Percentiles rank a stretch among this genome's conserved stretches.
phyloP scores from a whole-genome alignment of 1,140 invertebrate genomes.

The Drosophila bocqueti region DNA sequence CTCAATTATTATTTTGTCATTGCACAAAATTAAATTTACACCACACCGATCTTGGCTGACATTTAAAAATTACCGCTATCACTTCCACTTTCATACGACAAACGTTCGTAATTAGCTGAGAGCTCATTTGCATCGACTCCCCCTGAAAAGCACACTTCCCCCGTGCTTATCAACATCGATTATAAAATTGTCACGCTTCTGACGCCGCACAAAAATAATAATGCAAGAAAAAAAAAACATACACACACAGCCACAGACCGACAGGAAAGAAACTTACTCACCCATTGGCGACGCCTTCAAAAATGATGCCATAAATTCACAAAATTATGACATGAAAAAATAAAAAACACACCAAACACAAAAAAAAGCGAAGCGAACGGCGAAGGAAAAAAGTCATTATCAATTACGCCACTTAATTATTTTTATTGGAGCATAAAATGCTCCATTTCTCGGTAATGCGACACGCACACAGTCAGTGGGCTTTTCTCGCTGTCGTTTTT shows the following conservation, averaged over 20 bases:
- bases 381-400: constrained; percentile 71
- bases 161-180: constrained; percentile 33
- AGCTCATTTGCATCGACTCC: constrained; percentile 34
- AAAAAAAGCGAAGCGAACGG: constrained; percentile 11
- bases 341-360: constrained; percentile 36
- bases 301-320: constrained; percentile 59
- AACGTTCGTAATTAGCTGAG: constrained; percentile 27
- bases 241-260: background rate
- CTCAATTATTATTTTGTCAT: background rate
- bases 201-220: constrained; percentile 38
- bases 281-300: constrained; percentile 35
- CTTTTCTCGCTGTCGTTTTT: background rate
- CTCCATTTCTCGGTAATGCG: constrained; percentile 69
- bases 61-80: constrained; percentile 20
- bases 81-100: constrained; percentile 14
- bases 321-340: constrained; percentile 72
- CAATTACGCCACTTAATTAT: constrained; percentile 83
- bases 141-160: constrained; percentile 3
- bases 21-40: constrained; percentile 10
- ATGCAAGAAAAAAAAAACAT: background rate
- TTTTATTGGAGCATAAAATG: constrained; percentile 84
- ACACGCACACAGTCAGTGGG: constrained; percentile 20
- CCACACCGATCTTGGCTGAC: constrained; percentile 11
- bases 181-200: constrained; percentile 47
- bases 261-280: constrained; percentile 6